phyloP scores from a whole-genome alignment of 2,888 invertebrate genomes.

The Thecophora atra region DNA sequence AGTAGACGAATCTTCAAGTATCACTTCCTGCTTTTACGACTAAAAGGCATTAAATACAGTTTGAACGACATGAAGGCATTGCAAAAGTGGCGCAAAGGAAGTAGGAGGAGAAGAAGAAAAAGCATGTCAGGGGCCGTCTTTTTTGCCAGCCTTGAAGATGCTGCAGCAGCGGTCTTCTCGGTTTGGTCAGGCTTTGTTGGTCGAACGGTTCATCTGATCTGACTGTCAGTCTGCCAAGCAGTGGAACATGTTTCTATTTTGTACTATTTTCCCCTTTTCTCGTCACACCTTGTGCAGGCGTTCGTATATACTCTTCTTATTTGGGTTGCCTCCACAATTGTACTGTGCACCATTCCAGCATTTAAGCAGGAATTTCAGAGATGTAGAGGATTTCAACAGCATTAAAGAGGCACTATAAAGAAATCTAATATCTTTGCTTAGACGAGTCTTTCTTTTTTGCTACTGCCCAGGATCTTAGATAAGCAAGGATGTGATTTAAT shows the following conservation, averaged over 20 bases:
- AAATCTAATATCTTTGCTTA: background rate
- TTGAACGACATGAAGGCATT: background rate
- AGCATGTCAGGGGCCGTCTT: constrained; percentile 8
- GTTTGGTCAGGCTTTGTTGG: background rate
- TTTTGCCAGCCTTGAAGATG: background rate
- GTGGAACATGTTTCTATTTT: constrained; percentile 18
- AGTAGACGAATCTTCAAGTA: constrained; percentile 25
- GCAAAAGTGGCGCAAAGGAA: background rate
- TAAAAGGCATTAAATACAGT: constrained; percentile 27
- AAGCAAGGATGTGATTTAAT: background rate
- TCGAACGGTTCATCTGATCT: too few relatives aligned
- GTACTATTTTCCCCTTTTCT: background rate
- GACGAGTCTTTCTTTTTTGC: background rate
- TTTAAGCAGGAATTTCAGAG: background rate
- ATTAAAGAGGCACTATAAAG: constrained; percentile 1
- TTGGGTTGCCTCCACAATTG: background rate
- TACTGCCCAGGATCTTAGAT: background rate
- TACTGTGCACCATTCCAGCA: background rate
- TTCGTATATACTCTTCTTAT: background rate
- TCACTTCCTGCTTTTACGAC: constrained; percentile 30
- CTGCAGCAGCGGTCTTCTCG: constrained; percentile 3
- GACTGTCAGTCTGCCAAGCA: constrained; percentile 8
- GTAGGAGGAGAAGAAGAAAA: background rate
- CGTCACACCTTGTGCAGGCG: background rate
- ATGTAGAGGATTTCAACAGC: background rate